Base-by-base conservation (phyloP, 2,888 invertebrate genomes). In the Ceraclea dissimilis region DNA sequence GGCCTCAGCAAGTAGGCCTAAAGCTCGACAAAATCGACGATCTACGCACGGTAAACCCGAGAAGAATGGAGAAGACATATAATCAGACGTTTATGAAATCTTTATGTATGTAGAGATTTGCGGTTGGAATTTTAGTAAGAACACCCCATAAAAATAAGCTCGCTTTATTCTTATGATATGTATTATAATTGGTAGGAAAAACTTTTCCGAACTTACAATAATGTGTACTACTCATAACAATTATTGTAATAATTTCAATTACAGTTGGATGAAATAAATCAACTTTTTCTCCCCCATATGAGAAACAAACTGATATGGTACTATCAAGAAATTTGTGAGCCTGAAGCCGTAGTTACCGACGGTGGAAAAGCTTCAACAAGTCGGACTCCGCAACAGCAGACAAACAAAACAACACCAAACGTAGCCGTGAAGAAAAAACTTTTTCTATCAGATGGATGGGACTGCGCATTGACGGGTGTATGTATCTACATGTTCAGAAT, bases 401-500 rank as follows among this genome's bases (percentile, higher is more conserved):
- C 51, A 13, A 51, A 50, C 11, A 33, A 20, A 13, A 20, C 33
- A n/a, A 17, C 53, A 1, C 52, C 46, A 2, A 43, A 26, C 19
- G 53, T 20, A 5, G 17, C 51, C 2, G 66, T 71, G 60, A 88
- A 86, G 67, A 91, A 88, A 68, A 90, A 89, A 68, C 73, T 93
- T 21, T 90, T 92, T 66, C 72, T 92, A 2, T 92, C 92, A 0
- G 91, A 92, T 65, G 92, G 91, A 0, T 89, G 90, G 84, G 85
- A 86, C 63, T 83, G 85, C 44, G 81, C 86, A 16, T 84, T 93
- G 56, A 88, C 86, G 1, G 92, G 92, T 31, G 80, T 89, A 56
- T 90, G 90, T 65, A 85, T 92, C 63, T 92, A 90, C 66, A 91
- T 92, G 79, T 88, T 90, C 68, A 80, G 93, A 63, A 86, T 91